phyloP scores from a whole-genome alignment of 2,797 vertebrate genomes.

The Caiman crocodilus region DNA sequence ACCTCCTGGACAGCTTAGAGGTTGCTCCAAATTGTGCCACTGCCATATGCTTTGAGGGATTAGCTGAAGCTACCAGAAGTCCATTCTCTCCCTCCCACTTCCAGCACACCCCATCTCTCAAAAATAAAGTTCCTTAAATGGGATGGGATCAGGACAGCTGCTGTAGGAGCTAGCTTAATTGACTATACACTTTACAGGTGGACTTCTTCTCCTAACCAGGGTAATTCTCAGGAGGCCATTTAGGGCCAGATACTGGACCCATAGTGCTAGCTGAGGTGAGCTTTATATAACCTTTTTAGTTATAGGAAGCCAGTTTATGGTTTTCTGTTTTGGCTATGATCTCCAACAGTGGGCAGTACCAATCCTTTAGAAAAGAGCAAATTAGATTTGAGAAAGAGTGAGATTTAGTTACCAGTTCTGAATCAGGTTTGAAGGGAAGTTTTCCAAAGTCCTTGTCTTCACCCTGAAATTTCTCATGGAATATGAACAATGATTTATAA shows the following conservation, averaged over 20 bases:
- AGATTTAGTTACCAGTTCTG: neutral
- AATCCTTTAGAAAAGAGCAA: neutral
- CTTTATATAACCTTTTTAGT: neutral
- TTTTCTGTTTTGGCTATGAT: neutral
- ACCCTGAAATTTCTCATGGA: neutral
- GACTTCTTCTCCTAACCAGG: neutral
- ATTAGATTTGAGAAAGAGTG: neutral
- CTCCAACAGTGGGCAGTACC: neutral
- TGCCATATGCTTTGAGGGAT: neutral
- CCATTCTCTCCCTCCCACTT: neutral
- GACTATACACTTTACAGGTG: neutral
- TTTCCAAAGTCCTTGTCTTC: neutral
- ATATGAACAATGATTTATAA: neutral
- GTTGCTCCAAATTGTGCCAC: neutral
- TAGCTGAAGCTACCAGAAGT: neutral
- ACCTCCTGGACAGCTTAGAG: neutral
- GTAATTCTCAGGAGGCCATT: neutral
- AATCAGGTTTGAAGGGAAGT: neutral
- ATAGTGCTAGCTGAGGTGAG: neutral
- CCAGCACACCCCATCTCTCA: neutral
- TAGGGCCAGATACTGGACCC: neutral
- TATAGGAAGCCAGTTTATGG: neutral
- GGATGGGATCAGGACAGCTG: neutral
- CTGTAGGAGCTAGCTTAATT: neutral
- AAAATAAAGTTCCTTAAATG: neutral